A percentile compares a stretch with the other conserved stretches of the same genome.
These are phyloP conservation scores for Heterotis niloticus DNA, from an alignment of 2,113 vertebrate species.

Conservation along the genomic window DNA sequence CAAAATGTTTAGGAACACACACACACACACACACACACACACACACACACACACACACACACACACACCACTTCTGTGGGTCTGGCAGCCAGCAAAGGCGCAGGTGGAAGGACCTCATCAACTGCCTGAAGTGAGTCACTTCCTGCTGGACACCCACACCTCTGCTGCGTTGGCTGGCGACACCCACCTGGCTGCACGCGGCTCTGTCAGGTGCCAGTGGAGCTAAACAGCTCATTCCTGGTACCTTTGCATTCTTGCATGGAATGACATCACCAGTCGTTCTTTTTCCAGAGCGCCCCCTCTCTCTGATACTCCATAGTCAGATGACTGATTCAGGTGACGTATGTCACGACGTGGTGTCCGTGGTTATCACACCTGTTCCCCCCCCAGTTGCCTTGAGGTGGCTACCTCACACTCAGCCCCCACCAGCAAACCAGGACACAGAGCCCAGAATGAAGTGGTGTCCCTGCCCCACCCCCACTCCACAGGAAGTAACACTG, in stretches of 20 bases:
- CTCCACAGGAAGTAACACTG: constrained; percentile 30
- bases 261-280: not conserved
- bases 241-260: not conserved
- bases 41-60: not conserved
- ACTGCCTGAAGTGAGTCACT: constrained; percentile 10
- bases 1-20: too few species aligned
- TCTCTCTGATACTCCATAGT: not conserved
- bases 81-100: not conserved
- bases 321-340: not conserved
- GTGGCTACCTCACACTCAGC: constrained; percentile 40
- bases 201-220: constrained; percentile 10
- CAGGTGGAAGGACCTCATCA: not conserved
- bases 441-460: not conserved
- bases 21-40: not conserved
- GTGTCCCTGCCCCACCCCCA: not conserved
- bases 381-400: constrained; percentile 41
- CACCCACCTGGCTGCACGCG: not conserved
- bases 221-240: not conserved
- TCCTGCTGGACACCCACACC: constrained; percentile 15
- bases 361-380: not conserved
- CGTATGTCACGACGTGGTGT: not conserved
- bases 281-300: not conserved
- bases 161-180: not conserved
- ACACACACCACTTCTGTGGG: not conserved
- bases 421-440: constrained; percentile 10